A percentile compares a stretch with the other conserved stretches of the same genome.
phyloP scores from a whole-genome alignment of 2,888 invertebrate species.

The Sminthurides aquaticus region DNA sequence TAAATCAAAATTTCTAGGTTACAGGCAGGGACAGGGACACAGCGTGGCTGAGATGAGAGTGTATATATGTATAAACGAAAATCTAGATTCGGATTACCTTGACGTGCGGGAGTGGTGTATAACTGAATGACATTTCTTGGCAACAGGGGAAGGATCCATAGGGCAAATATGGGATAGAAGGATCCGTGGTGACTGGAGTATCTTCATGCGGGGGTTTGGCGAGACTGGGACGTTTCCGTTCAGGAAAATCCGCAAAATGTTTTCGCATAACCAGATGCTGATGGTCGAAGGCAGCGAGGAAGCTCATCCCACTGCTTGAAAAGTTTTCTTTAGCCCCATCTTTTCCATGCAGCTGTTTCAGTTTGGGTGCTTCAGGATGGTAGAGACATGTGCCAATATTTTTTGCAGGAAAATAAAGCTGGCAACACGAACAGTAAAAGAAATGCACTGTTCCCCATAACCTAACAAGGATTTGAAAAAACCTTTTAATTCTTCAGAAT shows the following conservation, averaged over 20 bases:
- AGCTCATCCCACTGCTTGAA: neutral
- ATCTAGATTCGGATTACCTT: too few species aligned
- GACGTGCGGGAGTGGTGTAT: slow-evolving; percentile 29
- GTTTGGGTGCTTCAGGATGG: slow-evolving; percentile 47
- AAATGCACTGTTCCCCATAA: slow-evolving; percentile 88
- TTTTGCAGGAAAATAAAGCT: slow-evolving; percentile 51
- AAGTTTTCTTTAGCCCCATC: slow-evolving; percentile 1
- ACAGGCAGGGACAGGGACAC: too few species aligned
- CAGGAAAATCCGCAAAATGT: neutral
- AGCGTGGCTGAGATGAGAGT: too few species aligned
- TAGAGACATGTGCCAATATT: slow-evolving; percentile 48
- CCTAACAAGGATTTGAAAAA: slow-evolving; percentile 21
- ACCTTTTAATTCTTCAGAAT: too few species aligned
- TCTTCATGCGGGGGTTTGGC: neutral
- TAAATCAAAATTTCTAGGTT: too few species aligned
- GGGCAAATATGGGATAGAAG: slow-evolving; percentile 16
- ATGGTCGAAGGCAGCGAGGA: neutral
- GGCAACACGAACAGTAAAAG: slow-evolving; percentile 68
- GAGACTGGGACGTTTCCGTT: neutral
- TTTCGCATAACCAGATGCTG: neutral
- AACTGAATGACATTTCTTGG: slow-evolving; percentile 32
- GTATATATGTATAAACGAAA: too few species aligned
- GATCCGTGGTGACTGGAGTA: neutral
- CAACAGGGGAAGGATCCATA: slow-evolving; percentile 37
- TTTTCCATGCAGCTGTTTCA: neutral